phyloP scores from a whole-genome alignment of 2,888 invertebrate genomes.

The Laspeyria flexula region DNA sequence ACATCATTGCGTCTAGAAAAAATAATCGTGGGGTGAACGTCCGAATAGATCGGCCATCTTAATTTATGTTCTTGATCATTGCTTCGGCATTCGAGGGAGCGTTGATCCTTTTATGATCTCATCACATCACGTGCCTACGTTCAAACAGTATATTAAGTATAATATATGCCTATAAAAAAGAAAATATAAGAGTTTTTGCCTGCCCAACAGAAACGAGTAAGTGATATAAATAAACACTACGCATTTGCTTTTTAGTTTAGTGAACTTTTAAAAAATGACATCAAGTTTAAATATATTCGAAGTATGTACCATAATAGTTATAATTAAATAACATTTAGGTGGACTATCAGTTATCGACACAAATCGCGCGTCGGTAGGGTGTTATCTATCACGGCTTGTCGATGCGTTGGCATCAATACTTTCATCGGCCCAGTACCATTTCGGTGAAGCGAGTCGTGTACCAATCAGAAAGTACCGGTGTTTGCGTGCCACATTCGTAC shows the following conservation, averaged over 20 bases:
- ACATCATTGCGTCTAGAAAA: constrained; percentile 70
- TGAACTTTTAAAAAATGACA: background rate
- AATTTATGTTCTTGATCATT: constrained; percentile 71
- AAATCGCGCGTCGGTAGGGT: background rate
- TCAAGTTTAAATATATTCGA: background rate
- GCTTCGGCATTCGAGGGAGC: constrained; percentile 74
- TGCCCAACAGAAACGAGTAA: background rate
- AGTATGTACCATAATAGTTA: background rate
- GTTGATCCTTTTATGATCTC: constrained; percentile 84
- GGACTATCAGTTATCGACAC: constrained; percentile 1
- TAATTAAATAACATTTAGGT: background rate
- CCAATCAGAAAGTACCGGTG: constrained; percentile 77
- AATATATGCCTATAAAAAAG: constrained; percentile 36
- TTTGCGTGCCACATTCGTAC: constrained; percentile 59
- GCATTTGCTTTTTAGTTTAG: constrained; percentile 3
- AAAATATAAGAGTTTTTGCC: constrained; percentile 23
- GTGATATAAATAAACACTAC: constrained; percentile 3
- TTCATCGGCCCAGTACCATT: constrained; percentile 70
- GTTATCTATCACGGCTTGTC: constrained; percentile 24
- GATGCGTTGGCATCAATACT: constrained; percentile 54
- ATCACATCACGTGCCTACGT: constrained; percentile 59
- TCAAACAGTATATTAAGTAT: constrained; percentile 29
- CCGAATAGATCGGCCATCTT: constrained; percentile 65
- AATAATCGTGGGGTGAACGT: constrained; percentile 75
- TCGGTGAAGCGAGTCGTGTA: constrained; percentile 63